Evolutionary conservation across 2,888 invertebrate genomes (phyloP).

Genomic region (Liodrosophila aerea): DNA sequence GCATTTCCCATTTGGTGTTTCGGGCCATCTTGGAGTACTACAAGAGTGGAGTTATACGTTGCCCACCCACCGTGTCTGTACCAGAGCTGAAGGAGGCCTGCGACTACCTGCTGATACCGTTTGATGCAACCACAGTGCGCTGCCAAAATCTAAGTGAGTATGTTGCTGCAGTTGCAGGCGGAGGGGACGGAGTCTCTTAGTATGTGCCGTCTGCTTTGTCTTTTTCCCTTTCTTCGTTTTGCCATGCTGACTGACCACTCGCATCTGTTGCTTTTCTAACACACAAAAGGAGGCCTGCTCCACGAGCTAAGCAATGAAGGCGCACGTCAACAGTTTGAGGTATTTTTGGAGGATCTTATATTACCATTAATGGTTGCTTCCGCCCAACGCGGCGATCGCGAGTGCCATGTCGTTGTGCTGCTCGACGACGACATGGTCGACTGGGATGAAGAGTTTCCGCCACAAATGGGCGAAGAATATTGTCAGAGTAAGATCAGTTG

Average conservation of each 20-base stretch:
- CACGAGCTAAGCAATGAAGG: slow-evolving; percentile 99
- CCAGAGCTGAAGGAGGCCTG: slow-evolving; percentile 99
- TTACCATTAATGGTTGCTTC: slow-evolving; percentile 98
- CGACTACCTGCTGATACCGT: slow-evolving; percentile 98
- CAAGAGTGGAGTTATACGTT: slow-evolving; percentile 93
- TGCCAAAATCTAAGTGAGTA: slow-evolving; percentile 96
- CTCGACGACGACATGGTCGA: slow-evolving; percentile 97
- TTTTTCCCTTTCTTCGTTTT: slow-evolving; percentile 32
- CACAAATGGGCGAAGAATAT: slow-evolving; percentile 99
- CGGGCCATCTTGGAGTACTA: slow-evolving; percentile 97
- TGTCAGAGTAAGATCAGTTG: slow-evolving; percentile 89
- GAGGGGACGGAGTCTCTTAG: slow-evolving; percentile 56
- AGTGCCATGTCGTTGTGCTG: slow-evolving; percentile 98
- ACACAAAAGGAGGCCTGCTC: slow-evolving; percentile 89
- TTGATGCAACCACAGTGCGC: slow-evolving; percentile 96
- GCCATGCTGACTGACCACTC: slow-evolving; percentile 51
- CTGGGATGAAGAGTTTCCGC: slow-evolving; percentile 99
- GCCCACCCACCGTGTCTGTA: slow-evolving; percentile 97
- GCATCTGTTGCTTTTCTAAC: slow-evolving; percentile 51
- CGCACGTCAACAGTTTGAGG: slow-evolving; percentile 98
- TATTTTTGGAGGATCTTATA: slow-evolving; percentile 96
- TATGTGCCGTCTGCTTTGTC: slow-evolving; percentile 55
- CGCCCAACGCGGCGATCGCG: slow-evolving; percentile 96
- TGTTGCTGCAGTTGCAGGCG: too few species aligned
- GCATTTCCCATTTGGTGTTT: slow-evolving; percentile 97